phyloP scores from a whole-genome alignment of 2,888 invertebrate species.

The Dysmachus trigonus region DNA sequence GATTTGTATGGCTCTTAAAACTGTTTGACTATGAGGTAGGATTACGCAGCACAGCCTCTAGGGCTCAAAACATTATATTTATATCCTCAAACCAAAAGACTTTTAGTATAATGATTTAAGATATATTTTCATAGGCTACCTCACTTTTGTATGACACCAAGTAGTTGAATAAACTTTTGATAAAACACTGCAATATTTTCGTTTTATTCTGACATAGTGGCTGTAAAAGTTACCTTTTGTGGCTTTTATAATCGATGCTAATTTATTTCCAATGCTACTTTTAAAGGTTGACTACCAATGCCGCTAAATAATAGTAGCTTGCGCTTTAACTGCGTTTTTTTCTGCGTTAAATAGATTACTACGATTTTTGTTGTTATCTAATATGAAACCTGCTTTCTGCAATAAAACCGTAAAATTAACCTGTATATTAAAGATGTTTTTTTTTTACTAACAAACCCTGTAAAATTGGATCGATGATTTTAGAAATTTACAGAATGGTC shows the following conservation, averaged over 20 bases:
- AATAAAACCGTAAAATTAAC: no score
- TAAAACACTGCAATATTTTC: background rate
- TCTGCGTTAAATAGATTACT: no score
- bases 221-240: background rate
- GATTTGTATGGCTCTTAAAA: background rate
- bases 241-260: background rate
- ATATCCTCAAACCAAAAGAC: slow-evolving; percentile 6
- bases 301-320: no score
- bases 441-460: no score
- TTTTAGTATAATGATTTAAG: background rate
- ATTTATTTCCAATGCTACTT: no score
- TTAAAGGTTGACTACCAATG: no score
- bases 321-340: no score
- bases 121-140: background rate
- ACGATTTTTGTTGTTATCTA: no score
- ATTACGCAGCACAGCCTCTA: background rate
- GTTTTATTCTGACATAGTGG: background rate
- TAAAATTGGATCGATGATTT: no score
- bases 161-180: background rate
- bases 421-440: no score
- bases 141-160: slow-evolving; percentile 10
- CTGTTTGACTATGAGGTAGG: background rate
- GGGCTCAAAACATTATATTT: background rate
- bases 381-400: no score
- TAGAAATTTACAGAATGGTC: no score